Conservation (phyloP, 2,113 vertebrate genomes). For the Malurus elegans region DNA sequence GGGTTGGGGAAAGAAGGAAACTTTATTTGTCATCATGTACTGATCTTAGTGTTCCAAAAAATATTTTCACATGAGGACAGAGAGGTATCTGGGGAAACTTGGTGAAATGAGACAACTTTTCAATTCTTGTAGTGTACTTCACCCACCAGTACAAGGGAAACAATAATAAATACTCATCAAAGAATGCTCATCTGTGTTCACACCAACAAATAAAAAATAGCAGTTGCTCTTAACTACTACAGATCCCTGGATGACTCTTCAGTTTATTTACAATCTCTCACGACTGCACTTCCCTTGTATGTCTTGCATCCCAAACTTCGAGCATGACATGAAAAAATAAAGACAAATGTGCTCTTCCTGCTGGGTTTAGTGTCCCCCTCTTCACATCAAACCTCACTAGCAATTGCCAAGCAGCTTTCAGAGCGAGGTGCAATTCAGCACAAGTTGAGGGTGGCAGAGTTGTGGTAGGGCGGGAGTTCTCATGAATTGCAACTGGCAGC, state of each 20-base stretch:
- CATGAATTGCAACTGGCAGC: background rate
- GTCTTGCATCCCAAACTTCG: background rate
- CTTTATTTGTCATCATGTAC: background rate
- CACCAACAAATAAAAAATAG: slow-evolving; percentile 14
- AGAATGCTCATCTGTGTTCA: slow-evolving; percentile 11
- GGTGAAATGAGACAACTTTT: background rate
- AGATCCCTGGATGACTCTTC: background rate
- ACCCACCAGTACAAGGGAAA: background rate
- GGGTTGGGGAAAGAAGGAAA: background rate
- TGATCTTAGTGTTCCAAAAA: background rate
- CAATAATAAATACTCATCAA: slow-evolving; percentile 26
- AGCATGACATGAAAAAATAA: background rate
- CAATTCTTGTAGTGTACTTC: background rate
- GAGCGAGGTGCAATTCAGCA: background rate
- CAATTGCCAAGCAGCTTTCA: background rate
- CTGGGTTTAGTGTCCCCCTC: background rate
- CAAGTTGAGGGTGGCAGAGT: background rate
- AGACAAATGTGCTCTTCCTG: background rate
- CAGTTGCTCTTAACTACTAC: background rate
- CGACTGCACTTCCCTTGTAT: background rate
- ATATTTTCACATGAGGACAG: background rate
- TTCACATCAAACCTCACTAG: background rate
- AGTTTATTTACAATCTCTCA: background rate
- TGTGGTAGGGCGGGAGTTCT: background rate
- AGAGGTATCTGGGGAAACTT: background rate